Evolutionary conservation across 2,113 vertebrate species (phyloP).

Genomic region (Gavia stellata): DNA sequence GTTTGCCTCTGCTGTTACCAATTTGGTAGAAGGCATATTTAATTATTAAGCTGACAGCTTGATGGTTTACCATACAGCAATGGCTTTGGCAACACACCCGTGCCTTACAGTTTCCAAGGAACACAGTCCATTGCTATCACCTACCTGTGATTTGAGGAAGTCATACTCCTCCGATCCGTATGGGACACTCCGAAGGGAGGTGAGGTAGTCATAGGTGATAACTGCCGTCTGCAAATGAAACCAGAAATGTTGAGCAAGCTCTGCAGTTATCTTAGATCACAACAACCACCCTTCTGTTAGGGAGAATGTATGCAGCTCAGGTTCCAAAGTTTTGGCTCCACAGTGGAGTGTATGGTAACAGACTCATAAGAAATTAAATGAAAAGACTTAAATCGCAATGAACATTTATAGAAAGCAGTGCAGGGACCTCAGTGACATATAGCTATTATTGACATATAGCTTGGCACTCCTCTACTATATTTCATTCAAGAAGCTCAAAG

Average conservation of each 20-base stretch:
- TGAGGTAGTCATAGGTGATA: conserved; percentile 92
- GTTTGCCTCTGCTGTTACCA: not conserved
- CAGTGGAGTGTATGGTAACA: not conserved
- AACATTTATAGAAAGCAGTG: not conserved
- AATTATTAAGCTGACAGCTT: not conserved
- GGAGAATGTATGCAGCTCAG: not conserved
- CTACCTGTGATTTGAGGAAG: conserved; percentile 86
- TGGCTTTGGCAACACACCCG: not conserved
- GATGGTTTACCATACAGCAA: not conserved
- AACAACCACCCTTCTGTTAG: not conserved
- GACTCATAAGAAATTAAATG: not conserved
- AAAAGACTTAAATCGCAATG: not conserved
- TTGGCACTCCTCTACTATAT: not conserved
- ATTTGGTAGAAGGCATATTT: not conserved
- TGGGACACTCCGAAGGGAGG: conserved; percentile 78
- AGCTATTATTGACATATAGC: not conserved
- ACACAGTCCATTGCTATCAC: not conserved
- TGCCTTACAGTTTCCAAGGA: not conserved
- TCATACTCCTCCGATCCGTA: conserved; percentile 85
- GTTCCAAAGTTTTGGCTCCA: not conserved
- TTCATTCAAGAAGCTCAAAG: not conserved
- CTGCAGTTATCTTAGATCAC: not conserved
- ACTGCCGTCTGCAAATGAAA: conserved; percentile 81
- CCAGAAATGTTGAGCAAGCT: not conserved
- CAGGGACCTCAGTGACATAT: not conserved